Evolutionary conservation across 2,888 invertebrate species (phyloP), one percentile per base, ranked within the genome.

Genomic region (Polia nebulosa): DNA sequence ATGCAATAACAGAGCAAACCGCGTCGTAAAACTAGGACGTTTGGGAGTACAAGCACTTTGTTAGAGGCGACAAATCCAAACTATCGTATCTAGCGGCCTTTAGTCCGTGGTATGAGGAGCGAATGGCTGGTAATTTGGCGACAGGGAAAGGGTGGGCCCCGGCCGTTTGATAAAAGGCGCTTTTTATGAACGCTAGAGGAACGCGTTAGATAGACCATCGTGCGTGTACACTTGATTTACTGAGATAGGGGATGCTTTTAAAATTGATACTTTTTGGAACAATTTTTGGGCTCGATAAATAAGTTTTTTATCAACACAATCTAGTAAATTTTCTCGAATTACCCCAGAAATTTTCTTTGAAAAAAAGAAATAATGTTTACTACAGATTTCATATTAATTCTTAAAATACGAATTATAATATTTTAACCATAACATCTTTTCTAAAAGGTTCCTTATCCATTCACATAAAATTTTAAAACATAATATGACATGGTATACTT

Each of bases 71-170:
- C 72, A 71, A 59, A 73, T 73, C 73, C 66, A 53, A 78, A 73
- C 71, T 72, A 81, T 72, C 69, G 73, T 79, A 84, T 69, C 67
- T 68, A 80, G 80, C 82, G 87, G 86, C 77, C 77, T 77, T 73
- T 77, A 68, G 69, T 78, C 70, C 62, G 29, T 85, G 85, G 86
- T 86, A 86, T 85, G 86, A 83, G 87, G 78, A 85, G 80, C 82
- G 79, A 87, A 93, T 91, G 85, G 89, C 88, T 87, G 86, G 92
- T 92, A 90, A 94, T 94, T 91, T 89, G 82, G 84, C 83, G 88
- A 94, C 93, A 93, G 83, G 85, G 87, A 91, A 93, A 91, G 92
- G 94, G 93, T 90, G 93, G 90, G 87, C 70, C 88, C 72, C 81
- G 78, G 70, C 81, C 79, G 85, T 88, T 88, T 91, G 90, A 90